Evolutionary conservation across 2,113 vertebrate species (phyloP), one percentile per base, ranked within the genome.

Genomic region (Gallinago paraguaiae): DNA sequence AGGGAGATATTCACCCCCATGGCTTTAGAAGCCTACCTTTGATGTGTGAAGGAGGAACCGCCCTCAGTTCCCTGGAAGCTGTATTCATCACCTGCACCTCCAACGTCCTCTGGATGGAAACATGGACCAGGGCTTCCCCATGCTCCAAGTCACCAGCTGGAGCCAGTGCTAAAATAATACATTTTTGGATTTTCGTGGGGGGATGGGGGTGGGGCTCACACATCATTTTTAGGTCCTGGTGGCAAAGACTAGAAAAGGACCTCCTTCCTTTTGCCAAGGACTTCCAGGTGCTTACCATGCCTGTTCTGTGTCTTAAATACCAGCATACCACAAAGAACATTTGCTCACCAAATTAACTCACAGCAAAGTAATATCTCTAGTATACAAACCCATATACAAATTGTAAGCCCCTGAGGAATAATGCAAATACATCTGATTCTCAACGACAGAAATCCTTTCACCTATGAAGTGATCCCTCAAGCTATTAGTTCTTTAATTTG

Each of bases 311-410:
- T 92, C 91, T 91, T 77, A 95, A 20, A 35, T 56, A 91, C 20
- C 70, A 87, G 24, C 82, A 94, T 19, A 88, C 71, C 87, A 74
- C 50, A 84, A 92, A 93, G 61, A 78, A 64, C 18, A 63, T 61
- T 79, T 86, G 45, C 46, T 68, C 45, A 61, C 31, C 63, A 95
- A 92, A 95, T 95, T 80, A 97, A 76, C n/a, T 92, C 96, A 96
- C 54, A 93, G 96, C 95, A 95, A 97, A 96, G 81, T 35, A 78
- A 85, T 39, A 25, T 53, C 86, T 82, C 41, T 23, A 27, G 48
- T 64, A 31, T 23, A 48, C 35, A n/a, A 69, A 65, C 15, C 65
- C 2, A 5, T 17, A 79, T 7, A 77, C 28, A 72, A 23, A 72
- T 93, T 76, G 37, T 51, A 75, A 89, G 89, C 86, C 95, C 82